These are phyloP conservation scores for Urocolius indicus DNA, from an alignment of 2,113 vertebrate genomes.

Conservation along the genomic window DNA sequence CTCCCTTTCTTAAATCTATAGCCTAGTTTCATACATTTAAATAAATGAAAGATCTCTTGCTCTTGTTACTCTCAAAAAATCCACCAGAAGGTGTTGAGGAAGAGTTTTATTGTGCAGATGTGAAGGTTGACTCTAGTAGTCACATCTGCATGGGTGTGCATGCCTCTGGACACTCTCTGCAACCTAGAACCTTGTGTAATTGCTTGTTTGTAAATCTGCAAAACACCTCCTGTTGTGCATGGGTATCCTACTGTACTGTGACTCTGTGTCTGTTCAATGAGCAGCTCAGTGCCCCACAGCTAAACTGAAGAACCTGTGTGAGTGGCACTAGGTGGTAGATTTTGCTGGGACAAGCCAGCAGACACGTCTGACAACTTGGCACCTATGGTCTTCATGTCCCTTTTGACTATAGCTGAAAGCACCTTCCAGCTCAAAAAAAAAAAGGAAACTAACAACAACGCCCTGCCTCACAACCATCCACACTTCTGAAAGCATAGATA, in stretches of 20 bases:
- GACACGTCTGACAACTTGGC: accelerated
- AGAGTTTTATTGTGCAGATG: background rate
- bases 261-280: background rate
- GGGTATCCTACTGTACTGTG: accelerated
- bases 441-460: background rate
- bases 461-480: background rate
- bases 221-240: accelerated
- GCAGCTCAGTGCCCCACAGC: background rate
- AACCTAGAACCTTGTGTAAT: background rate
- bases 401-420: background rate
- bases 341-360: background rate
- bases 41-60: background rate
- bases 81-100: background rate
- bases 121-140: background rate
- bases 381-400: background rate
- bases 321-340: accelerated
- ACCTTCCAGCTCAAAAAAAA: background rate
- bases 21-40: background rate
- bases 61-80: background rate
- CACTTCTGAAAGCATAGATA: background rate
- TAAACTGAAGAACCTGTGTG: accelerated
- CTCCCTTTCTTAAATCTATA: background rate
- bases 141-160: background rate
- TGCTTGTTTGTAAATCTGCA: background rate
- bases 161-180: background rate